Conservation (phyloP, 2,797 vertebrate genomes). For the Danionella dracula region DNA sequence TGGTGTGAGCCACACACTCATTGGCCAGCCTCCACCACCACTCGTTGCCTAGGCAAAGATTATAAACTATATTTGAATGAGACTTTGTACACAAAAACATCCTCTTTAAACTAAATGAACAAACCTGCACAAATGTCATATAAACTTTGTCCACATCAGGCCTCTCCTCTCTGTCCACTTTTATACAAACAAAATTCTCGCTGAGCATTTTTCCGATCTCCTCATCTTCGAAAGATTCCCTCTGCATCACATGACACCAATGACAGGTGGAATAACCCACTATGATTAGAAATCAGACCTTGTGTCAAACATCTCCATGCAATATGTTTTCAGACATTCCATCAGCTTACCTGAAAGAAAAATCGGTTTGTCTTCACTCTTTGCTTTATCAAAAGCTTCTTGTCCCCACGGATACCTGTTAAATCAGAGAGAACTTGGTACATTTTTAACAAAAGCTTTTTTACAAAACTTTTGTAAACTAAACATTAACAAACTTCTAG, state of each 20-base stretch:
- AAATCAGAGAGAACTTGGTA: background rate
- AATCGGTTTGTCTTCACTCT: conserved; percentile 84
- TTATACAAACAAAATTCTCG: conserved; percentile 87
- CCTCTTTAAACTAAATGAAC: background rate
- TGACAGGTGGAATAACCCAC: conserved; percentile 96
- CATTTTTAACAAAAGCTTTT: no score
- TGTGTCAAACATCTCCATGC: background rate
- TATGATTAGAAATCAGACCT: no score
- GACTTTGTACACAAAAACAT: background rate
- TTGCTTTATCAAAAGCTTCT: conserved; percentile 90
- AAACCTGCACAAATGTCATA: conserved; percentile 91
- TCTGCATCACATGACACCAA: conserved; percentile 96
- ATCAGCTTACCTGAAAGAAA: conserved; percentile 84
- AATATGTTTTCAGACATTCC: background rate
- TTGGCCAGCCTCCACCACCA: conserved; percentile 92
- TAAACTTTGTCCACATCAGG: conserved; percentile 94
- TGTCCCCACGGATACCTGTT: conserved; percentile 88
- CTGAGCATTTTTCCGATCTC: conserved; percentile 83
- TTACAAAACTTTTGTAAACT: no score
- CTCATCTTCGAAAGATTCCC: conserved; percentile 86
- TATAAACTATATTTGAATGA: background rate
- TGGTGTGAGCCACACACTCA: conserved; percentile 94
- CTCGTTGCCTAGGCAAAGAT: conserved; percentile 75
- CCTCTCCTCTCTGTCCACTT: conserved; percentile 89
- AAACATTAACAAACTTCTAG: background rate